Evolutionary conservation across 2,113 vertebrate species (phyloP).

Genomic region (Ondatra zibethicus): DNA sequence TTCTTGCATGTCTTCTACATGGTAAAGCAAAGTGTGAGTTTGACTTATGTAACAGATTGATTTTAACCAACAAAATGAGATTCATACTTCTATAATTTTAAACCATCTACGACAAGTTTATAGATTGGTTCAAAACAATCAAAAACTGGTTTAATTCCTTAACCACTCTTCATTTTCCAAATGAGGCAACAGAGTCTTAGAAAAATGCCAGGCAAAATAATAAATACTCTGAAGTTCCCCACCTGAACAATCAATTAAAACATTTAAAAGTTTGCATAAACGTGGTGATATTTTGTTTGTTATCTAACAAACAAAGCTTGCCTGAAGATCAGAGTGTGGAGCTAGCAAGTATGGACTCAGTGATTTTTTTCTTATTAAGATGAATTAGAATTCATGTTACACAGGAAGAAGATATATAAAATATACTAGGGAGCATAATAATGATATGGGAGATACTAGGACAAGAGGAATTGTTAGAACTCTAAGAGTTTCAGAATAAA

Average conservation of each 20-base stretch:
- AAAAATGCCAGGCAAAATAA: neutral
- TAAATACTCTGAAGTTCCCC: neutral
- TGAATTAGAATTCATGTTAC: too few species aligned
- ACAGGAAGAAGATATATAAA: neutral
- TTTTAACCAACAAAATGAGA: neutral
- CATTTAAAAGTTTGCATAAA: neutral
- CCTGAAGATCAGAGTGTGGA: too few species aligned
- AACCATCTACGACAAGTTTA: neutral
- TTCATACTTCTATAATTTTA: neutral
- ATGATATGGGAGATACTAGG: neutral
- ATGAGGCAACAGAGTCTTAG: neutral
- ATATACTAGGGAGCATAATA: too few species aligned
- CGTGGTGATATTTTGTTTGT: too few species aligned
- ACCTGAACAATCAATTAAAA: neutral
- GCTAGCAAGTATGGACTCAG: too few species aligned
- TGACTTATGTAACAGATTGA: neutral
- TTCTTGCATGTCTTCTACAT: neutral
- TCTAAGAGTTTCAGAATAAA: neutral
- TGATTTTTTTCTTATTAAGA: too few species aligned
- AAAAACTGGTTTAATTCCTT: neutral
- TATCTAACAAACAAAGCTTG: too few species aligned
- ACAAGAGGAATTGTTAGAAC: neutral
- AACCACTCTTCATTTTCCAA: neutral
- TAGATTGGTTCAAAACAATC: neutral
- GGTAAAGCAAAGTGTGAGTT: fast-evolving